Conservation (phyloP, 2,797 vertebrate genomes). For the Erethizon dorsatum region DNA sequence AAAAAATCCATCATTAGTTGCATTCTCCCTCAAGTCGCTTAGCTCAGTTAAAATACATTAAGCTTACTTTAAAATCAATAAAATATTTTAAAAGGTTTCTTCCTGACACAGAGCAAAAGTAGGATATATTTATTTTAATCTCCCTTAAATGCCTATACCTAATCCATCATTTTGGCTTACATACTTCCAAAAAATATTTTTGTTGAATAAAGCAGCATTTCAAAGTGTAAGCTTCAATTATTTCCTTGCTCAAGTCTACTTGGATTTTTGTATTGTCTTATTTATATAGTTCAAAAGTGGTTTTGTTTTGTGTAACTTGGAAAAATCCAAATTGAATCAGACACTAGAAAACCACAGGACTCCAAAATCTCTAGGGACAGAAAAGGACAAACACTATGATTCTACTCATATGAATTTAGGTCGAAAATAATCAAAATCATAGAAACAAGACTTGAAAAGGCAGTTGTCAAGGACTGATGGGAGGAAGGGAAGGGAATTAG, state of each 20-base stretch:
- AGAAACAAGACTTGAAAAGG: neutral
- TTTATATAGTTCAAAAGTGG: neutral
- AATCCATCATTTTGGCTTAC: conserved; percentile 72
- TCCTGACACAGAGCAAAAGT: conserved; percentile 66
- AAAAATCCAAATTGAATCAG: neutral
- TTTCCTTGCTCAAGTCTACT: neutral
- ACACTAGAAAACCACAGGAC: neutral
- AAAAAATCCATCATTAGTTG: conserved; percentile 85
- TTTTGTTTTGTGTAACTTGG: neutral
- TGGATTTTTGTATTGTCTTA: neutral
- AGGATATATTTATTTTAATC: conserved; percentile 82
- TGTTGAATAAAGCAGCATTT: conserved; percentile 63
- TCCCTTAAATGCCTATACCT: conserved; percentile 62
- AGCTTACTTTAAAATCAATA: conserved; percentile 86
- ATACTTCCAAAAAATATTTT: conserved; percentile 1
- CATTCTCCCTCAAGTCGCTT: conserved; percentile 77
- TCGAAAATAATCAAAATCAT: neutral
- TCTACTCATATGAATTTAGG: neutral
- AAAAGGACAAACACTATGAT: neutral
- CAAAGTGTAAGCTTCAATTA: conserved; percentile 62
- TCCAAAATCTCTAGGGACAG: neutral
- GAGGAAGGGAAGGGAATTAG: neutral
- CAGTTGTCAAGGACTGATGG: too few species aligned
- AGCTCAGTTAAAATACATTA: conserved; percentile 85
- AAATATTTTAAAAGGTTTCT: conserved; percentile 78